Evolutionary conservation across 2,797 vertebrate species (phyloP).

Genomic region (Megaceryle alcyon): DNA sequence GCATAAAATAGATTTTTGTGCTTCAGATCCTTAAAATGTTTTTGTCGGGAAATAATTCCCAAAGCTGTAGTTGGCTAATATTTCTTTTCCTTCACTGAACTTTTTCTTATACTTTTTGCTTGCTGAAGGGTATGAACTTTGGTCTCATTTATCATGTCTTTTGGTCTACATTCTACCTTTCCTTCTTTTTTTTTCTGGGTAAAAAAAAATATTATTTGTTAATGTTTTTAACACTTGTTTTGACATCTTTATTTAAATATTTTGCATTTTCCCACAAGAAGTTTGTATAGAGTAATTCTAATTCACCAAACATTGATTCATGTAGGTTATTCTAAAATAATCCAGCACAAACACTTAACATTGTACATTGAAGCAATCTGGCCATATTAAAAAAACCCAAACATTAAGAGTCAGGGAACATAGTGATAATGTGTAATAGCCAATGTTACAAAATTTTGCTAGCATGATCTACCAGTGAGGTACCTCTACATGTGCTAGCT

Average conservation of each 20-base stretch:
- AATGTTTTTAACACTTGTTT: background rate
- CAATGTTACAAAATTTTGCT: background rate
- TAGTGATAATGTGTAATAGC: background rate
- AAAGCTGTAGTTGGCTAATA: background rate
- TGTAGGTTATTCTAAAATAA: background rate
- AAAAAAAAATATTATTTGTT: background rate
- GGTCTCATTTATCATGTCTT: background rate
- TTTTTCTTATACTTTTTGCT: background rate
- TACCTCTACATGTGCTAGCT: background rate
- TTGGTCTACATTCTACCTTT: background rate
- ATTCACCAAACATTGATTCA: background rate
- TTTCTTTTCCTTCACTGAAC: background rate
- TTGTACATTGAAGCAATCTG: background rate
- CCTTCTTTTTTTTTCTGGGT: background rate
- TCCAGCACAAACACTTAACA: background rate
- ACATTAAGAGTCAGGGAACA: background rate
- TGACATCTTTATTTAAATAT: background rate
- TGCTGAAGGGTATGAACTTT: background rate
- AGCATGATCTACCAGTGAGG: background rate
- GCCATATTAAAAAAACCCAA: background rate
- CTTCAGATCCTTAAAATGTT: constrained; percentile 7
- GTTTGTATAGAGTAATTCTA: background rate
- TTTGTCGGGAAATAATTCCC: constrained; percentile 6
- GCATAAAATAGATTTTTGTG: constrained; percentile 25
- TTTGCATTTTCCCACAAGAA: background rate